phyloP scores from a whole-genome alignment of 2,797 vertebrate species.

The Coilia nasus region DNA sequence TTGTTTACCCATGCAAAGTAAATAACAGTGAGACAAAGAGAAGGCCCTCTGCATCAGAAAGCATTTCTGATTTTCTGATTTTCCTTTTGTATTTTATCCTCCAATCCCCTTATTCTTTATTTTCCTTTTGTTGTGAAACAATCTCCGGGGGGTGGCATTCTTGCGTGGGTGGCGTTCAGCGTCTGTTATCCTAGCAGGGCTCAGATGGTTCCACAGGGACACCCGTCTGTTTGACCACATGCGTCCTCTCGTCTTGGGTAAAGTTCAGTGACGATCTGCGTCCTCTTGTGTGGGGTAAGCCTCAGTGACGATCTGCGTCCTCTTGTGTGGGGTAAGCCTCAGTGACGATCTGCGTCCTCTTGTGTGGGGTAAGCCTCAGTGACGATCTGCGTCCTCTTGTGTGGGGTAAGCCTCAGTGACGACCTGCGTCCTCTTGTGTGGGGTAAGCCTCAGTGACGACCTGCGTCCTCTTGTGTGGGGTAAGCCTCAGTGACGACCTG shows the following conservation, averaged over 20 bases:
- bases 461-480: neutral
- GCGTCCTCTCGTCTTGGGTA: neutral
- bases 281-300: neutral
- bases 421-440: too few relatives aligned
- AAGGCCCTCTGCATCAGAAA: neutral
- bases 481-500: neutral
- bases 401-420: neutral
- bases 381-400: neutral
- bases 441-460: too few relatives aligned
- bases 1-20: neutral
- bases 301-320: neutral
- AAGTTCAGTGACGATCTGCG: neutral
- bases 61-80: neutral
- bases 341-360: neutral
- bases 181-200: neutral
- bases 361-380: neutral
- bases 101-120: neutral
- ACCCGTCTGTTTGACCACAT: neutral
- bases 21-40: neutral
- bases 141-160: too few relatives aligned
- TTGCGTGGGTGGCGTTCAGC: neutral
- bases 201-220: neutral
- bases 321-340: neutral
- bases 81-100: neutral
- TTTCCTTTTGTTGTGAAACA: neutral